phyloP scores from a whole-genome alignment of 2,797 vertebrate genomes.

The Apodemus agrarius region DNA sequence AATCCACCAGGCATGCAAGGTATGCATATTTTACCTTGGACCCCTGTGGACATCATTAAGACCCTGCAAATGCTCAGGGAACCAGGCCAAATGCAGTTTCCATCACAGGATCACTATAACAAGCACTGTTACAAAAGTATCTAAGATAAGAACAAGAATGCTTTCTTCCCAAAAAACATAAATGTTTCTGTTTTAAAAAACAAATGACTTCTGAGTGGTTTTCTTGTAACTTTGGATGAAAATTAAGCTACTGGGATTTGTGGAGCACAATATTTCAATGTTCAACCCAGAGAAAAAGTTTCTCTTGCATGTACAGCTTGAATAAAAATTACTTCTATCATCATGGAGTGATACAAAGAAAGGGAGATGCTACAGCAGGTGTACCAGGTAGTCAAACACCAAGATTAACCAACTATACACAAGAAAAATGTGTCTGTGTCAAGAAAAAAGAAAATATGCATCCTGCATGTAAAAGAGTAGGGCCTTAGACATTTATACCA shows the following conservation, averaged over 20 bases:
- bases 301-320: background rate
- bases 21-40: background rate
- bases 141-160: background rate
- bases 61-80: background rate
- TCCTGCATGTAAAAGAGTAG: background rate
- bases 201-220: background rate
- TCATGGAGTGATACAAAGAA: background rate
- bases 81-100: background rate
- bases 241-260: background rate
- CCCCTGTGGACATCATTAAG: background rate
- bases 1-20: background rate
- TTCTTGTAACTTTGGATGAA: background rate
- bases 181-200: background rate
- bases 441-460: background rate
- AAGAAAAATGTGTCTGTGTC: background rate
- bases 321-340: background rate
- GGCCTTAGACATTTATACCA: background rate
- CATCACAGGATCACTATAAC: background rate
- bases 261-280: background rate
- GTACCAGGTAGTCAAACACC: background rate
- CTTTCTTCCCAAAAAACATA: background rate
- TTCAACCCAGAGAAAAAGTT: background rate
- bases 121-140: background rate
- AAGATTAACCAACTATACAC: background rate
- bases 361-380: background rate